Conservation (phyloP, 2,113 vertebrate genomes). For the Erinaceus europaeus region DNA sequence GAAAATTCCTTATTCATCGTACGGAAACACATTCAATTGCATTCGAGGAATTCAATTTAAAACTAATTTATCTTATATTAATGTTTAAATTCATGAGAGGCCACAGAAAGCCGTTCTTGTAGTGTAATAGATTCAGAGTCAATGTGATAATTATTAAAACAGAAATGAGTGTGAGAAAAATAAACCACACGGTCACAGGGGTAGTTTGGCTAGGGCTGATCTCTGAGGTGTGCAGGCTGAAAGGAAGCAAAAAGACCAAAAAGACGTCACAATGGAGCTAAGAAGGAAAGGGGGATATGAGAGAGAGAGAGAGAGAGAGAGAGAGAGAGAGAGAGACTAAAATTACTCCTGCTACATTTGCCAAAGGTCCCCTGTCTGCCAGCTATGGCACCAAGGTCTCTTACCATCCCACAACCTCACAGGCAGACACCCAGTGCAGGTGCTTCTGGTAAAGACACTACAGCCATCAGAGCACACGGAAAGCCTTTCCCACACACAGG, state of each 20-base stretch:
- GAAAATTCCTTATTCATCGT: constrained; percentile 78
- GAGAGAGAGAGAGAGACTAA: accelerated
- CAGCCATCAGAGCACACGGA: too few species aligned
- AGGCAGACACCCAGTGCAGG: too few species aligned
- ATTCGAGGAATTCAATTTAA: constrained; percentile 79
- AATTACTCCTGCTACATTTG: too few species aligned
- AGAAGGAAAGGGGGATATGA: not conserved
- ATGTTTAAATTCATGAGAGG: constrained; percentile 80
- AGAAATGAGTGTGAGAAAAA: constrained; percentile 66
- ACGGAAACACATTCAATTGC: constrained; percentile 75
- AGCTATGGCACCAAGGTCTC: too few species aligned
- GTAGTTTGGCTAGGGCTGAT: not conserved
- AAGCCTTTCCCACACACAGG: accelerated
- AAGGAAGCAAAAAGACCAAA: not conserved
- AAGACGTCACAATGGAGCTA: too few species aligned
- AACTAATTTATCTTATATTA: constrained; percentile 80
- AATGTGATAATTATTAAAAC: constrained; percentile 71
- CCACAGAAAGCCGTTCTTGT: constrained; percentile 69
- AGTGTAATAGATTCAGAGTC: constrained; percentile 71
- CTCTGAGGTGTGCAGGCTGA: not conserved
- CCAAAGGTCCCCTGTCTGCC: too few species aligned
- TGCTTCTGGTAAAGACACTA: too few species aligned
- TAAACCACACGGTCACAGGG: constrained; percentile 7
- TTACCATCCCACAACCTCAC: too few species aligned
- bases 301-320: too few species aligned